Conservation (phyloP, 1,140 invertebrate species). For the Macrobrachium nipponense region DNA sequence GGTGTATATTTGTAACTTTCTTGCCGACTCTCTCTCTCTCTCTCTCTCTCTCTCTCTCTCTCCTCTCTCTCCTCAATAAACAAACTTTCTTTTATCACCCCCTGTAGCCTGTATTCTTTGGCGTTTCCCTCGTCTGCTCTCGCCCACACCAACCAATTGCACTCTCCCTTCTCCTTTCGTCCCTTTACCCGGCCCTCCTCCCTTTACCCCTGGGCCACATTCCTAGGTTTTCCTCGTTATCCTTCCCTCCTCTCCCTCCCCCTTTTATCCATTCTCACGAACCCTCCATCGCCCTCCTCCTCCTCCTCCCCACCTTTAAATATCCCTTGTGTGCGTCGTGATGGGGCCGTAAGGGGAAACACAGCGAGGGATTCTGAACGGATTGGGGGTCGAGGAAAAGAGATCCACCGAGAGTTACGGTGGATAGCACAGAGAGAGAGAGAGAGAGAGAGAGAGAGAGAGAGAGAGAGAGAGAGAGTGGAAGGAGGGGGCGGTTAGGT, state of each 20-base stretch:
- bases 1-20: not conserved
- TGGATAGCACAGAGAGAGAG: not conserved
- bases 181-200: not conserved
- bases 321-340: too few relatives aligned
- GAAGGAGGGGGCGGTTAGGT: not conserved
- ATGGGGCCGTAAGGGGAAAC: too few relatives aligned
- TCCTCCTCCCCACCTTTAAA: not conserved
- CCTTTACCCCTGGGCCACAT: not conserved
- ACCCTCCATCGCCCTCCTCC: not conserved
- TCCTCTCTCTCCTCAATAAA: not conserved
- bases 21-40: not conserved
- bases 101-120: not conserved
- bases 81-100: not conserved
- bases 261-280: slow-evolving; percentile 1
- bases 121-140: not conserved
- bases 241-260: not conserved
- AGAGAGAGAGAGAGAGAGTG: not conserved
- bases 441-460: not conserved
- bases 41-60: not conserved
- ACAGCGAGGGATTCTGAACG: too few relatives aligned
- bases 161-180: not conserved
- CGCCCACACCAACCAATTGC: not conserved
- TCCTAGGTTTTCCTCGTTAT: not conserved
- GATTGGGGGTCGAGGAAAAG: not conserved
- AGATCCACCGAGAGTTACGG: slow-evolving; percentile 6